phyloP scores from a whole-genome alignment of 2,113 vertebrate species.

The Corythaeola cristata region DNA sequence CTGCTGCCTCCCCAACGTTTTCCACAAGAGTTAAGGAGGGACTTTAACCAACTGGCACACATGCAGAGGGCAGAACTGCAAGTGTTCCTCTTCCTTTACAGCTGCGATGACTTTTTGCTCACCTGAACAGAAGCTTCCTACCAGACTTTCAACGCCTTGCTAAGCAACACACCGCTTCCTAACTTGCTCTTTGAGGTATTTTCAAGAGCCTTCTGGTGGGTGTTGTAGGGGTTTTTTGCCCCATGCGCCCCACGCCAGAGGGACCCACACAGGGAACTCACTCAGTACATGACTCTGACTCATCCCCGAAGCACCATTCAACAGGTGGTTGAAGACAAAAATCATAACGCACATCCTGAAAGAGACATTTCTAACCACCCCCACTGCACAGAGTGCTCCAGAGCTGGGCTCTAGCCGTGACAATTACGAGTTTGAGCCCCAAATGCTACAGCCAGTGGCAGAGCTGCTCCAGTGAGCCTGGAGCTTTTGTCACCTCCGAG shows the following conservation, averaged over 20 bases:
- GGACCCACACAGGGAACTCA: neutral
- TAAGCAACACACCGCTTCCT: neutral
- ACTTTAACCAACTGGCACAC: accelerated
- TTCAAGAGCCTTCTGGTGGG: neutral
- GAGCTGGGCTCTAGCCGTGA: neutral
- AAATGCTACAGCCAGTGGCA: neutral
- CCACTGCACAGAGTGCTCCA: neutral
- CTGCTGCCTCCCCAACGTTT: neutral
- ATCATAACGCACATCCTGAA: neutral
- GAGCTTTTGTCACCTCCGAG: neutral
- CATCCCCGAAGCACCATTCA: neutral
- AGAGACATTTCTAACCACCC: neutral
- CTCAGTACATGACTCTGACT: neutral
- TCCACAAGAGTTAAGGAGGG: neutral
- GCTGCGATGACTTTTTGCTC: accelerated
- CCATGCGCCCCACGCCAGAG: neutral
- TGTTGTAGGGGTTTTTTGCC: neutral
- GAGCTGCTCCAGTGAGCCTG: neutral
- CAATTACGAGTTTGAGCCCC: neutral
- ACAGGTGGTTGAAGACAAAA: neutral
- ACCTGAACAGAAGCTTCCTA: neutral
- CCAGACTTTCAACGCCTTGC: neutral
- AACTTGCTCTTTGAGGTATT: neutral
- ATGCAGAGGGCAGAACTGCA: neutral
- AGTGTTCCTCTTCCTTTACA: neutral